These are phyloP conservation scores for Caradrina clavipalpis DNA, from an alignment of 2,888 invertebrate genomes.

Conservation along the genomic window DNA sequence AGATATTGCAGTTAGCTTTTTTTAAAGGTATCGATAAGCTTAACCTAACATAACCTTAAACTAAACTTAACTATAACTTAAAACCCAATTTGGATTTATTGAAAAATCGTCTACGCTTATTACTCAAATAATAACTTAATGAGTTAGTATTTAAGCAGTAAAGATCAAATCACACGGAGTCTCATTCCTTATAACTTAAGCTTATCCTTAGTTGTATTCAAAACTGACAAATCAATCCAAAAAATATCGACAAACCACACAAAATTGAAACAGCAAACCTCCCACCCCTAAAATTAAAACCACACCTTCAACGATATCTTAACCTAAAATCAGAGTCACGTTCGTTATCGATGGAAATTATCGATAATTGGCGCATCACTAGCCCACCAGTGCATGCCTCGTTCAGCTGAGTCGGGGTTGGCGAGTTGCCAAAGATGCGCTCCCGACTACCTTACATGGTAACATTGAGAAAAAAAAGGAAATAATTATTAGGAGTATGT, in stretches of 20 bases:
- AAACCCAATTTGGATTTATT: too few species aligned
- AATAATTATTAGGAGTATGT: constrained; percentile 51
- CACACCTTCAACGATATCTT: constrained; percentile 50
- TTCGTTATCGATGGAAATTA: constrained; percentile 61
- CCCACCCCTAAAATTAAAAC: constrained; percentile 43
- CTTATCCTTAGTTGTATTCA: too few species aligned
- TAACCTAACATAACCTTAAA: too few species aligned
- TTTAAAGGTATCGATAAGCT: too few species aligned
- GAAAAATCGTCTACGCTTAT: too few species aligned
- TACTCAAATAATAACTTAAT: too few species aligned
- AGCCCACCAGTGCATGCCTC: constrained; percentile 65
- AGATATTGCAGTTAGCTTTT: too few species aligned
- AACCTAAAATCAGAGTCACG: constrained; percentile 54
- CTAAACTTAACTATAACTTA: too few species aligned
- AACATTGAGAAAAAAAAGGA: constrained; percentile 51
- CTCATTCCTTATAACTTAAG: too few species aligned
- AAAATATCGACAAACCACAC: not conserved
- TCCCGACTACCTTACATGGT: constrained; percentile 53
- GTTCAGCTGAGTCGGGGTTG: constrained; percentile 69
- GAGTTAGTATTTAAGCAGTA: too few species aligned
- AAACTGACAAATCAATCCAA: too few species aligned
- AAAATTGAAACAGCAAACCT: not conserved
- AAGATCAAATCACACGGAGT: too few species aligned
- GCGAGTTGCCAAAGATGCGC: constrained; percentile 65
- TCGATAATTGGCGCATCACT: constrained; percentile 64